Percentiles rank a stretch among this genome's conserved stretches.
Evolutionary conservation across 1,140 invertebrate genomes (phyloP).

Genomic region (Hestina assimilis): DNA sequence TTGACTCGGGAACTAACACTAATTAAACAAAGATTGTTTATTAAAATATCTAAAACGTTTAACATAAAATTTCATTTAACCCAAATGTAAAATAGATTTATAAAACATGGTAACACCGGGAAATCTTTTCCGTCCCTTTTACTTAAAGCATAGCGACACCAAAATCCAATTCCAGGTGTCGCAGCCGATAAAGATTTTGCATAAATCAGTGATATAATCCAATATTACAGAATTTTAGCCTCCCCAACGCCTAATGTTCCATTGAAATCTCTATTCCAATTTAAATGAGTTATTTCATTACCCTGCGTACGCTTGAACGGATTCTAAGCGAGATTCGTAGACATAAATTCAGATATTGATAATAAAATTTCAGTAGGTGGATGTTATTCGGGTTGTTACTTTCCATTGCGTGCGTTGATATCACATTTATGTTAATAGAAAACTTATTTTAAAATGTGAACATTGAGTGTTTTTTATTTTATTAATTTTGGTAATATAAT

Average conservation of each 20-base stretch:
- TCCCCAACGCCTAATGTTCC: conserved; percentile 65
- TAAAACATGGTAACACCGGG: conserved; percentile 11
- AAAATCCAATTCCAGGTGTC: conserved; percentile 73
- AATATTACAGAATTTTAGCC: conserved; percentile 69
- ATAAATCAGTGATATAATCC: conserved; percentile 77
- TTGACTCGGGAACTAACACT: too few species aligned
- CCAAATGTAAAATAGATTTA: background rate
- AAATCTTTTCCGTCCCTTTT: conserved; percentile 24
- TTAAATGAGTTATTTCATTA: conserved; percentile 77
- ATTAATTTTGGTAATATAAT: too few species aligned
- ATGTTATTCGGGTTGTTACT: conserved; percentile 27
- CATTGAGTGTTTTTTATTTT: too few species aligned
- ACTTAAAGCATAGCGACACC: conserved; percentile 51
- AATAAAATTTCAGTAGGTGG: conserved; percentile 63
- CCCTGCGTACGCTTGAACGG: conserved; percentile 49
- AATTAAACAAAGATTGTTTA: too few species aligned
- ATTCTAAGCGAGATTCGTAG: conserved; percentile 47
- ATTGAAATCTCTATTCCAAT: conserved; percentile 76
- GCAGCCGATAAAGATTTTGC: conserved; percentile 72
- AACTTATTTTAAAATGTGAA: too few species aligned
- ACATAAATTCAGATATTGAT: conserved; percentile 70
- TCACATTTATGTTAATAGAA: background rate
- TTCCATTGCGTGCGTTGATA: background rate
- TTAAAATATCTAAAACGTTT: too few species aligned
- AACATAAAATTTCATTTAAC: too few species aligned